Evolutionary conservation across 2,797 vertebrate species (phyloP), one percentile per base, ranked within the genome.

Genomic region (Arnoldichthys spilopterus): DNA sequence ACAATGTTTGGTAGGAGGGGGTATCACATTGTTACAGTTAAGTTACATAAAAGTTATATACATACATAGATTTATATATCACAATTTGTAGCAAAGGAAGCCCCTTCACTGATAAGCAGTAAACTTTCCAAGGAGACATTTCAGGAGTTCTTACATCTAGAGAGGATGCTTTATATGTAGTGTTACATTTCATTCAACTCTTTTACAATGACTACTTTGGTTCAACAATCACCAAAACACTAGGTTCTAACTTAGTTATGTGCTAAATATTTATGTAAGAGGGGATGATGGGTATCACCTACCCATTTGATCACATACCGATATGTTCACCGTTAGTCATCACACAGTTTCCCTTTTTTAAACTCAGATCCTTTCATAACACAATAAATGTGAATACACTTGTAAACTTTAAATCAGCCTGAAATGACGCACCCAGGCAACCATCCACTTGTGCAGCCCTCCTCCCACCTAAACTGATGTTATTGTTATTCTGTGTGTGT

Each of bases 1-100:
- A 81, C 30, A 87, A 68, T 78, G 75, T 77, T 89, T 84, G 88
- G 87, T 86, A 83, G 81, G 79, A 86, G 64, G 80, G 68, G 77
- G 20, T 79, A 62, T 85, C 85, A 86, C 85, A 18, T 69, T 62
- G 40, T 40, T 74, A 43, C 64, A 69, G 30, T 43, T 49, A 61
- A 62, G 68, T 85, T 87, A 89, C 85, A 81, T 84, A 64, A 70
- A 81, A 43, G 63, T 64, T 75, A 61, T 74, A 79, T 51, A 79
- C 59, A 76, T 62, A 87, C 83, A 88, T 75, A 76, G 53, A 85
- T 85, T 86, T 79, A 70, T 77, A 90, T 59, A 62, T 87, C 76
- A 86, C 74, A 83, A 86, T 84, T 64, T 79, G 76, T 85, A 81
- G 82, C 86, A 77, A 89, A 78, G 80, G 75, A 85, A 80, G 75